Evolutionary conservation across 2,888 invertebrate species (phyloP), one percentile per base, ranked within the genome.

Genomic region (Carabus problematicus): DNA sequence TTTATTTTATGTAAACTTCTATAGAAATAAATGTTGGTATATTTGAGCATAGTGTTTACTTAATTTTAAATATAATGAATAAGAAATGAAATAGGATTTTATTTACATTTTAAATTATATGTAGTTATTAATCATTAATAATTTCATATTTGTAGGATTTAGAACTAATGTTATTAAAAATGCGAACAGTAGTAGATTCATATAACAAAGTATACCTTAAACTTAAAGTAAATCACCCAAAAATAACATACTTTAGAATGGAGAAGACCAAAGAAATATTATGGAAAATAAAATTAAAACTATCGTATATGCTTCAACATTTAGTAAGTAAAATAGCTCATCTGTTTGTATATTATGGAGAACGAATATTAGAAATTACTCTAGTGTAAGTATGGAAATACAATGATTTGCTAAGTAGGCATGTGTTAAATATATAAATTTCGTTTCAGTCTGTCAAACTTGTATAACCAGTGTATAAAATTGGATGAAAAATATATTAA

Each of bases 381-480:
- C 82, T 88, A 73, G 85, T 84, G 88, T 87, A 79, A 81, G 79
- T 56, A 40, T 56, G 56, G 1, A 45, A 61, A 29, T n/a, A 14
- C 55, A 40, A 62, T 19, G n/a, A 52, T 70, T 47, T 39, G n/a
- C 67, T 41, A 42, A 49, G 58, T 56, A 42, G 52, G 40, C 14
- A 63, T 58, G 12, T 43, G 52, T 40, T 49, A 40, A 60, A 59
- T 19, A 69, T 16, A 45, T 61, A 12, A 58, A 59, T 71, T 70
- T 71, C 63, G 64, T 84, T 85, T 64, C 80, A 90, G 90, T 76
- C 82, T 91, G 74, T 86, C 89, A 2, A 84, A 84, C 64, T 83
- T 85, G 70, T 89, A 88, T 78, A 90, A 91, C 75, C 84, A 85
- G 70, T 81, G 88, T 52, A 79, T 89, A 58, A 84, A 85, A 1